Evolutionary conservation across 1,140 invertebrate genomes (phyloP).

Genomic region (Scylla paramamosain): DNA sequence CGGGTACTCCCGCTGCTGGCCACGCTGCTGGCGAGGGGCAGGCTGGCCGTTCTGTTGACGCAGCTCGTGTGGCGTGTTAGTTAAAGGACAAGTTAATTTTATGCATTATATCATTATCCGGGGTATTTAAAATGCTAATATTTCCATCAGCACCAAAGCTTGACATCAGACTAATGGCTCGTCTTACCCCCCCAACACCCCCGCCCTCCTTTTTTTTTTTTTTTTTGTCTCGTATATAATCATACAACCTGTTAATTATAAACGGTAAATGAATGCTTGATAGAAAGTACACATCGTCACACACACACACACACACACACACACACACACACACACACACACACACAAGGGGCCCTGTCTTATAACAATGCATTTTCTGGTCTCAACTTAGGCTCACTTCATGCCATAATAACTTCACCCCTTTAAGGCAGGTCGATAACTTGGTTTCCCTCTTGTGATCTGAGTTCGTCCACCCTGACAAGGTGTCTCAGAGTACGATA

Average conservation of each 20-base stretch:
- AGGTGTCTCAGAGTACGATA: background rate
- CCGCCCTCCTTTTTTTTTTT: background rate
- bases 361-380: too few species aligned
- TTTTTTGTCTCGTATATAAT: background rate
- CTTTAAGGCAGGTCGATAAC: slow-evolving; percentile 30
- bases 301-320: background rate
- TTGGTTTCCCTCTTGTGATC: background rate
- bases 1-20: too few species aligned
- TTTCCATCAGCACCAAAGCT: slow-evolving; percentile 9
- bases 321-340: background rate
- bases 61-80: too few species aligned
- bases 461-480: background rate
- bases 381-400: background rate
- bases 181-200: too few species aligned
- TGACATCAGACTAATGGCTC: slow-evolving; percentile 34
- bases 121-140: slow-evolving; percentile 17
- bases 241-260: background rate
- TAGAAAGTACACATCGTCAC: background rate
- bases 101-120: background rate
- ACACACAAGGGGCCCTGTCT: background rate
- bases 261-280: background rate
- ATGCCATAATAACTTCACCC: slow-evolving; percentile 42
- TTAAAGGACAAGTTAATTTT: background rate
- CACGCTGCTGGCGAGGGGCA: too few species aligned
- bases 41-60: too few species aligned